phyloP scores from a whole-genome alignment of 1,140 invertebrate genomes.

The Drosophila hydei region DNA sequence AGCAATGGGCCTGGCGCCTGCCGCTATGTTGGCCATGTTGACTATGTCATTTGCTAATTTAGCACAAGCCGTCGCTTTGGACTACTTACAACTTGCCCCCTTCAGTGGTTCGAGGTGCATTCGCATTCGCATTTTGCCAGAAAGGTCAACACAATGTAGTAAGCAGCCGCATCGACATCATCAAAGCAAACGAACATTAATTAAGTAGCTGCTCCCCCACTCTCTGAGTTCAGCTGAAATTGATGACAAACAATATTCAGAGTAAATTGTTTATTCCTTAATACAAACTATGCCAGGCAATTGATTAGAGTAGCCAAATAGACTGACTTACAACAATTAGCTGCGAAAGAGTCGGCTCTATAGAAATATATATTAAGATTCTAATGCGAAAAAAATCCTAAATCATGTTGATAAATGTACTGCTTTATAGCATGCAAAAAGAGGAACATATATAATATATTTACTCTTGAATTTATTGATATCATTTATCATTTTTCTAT shows the following conservation, averaged over 20 bases:
- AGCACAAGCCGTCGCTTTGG: constrained; percentile 66
- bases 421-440: not conserved
- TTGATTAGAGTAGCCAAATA: constrained; percentile 17
- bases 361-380: not conserved
- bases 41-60: constrained; percentile 82
- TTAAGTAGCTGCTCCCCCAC: constrained; percentile 55
- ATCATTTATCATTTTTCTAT: constrained; percentile 21
- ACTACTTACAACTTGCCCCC: constrained; percentile 36
- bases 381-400: not conserved
- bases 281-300: constrained; percentile 18
- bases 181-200: constrained; percentile 74
- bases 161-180: constrained; percentile 27
- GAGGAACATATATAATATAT: not conserved
- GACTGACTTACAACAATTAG: constrained; percentile 8
- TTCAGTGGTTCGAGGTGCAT: constrained; percentile 61
- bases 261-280: constrained; percentile 1
- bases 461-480: constrained; percentile 15
- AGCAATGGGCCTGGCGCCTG: constrained; percentile 2
- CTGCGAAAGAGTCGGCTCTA: not conserved
- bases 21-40: constrained; percentile 75
- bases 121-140: constrained; percentile 40
- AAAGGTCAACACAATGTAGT: constrained; percentile 71
- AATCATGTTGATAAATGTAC: constrained; percentile 21
- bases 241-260: constrained; percentile 53
- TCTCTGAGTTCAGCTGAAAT: constrained; percentile 24